These are phyloP conservation scores for Penelope pileata DNA, from an alignment of 2,113 vertebrate species.

Conservation along the genomic window DNA sequence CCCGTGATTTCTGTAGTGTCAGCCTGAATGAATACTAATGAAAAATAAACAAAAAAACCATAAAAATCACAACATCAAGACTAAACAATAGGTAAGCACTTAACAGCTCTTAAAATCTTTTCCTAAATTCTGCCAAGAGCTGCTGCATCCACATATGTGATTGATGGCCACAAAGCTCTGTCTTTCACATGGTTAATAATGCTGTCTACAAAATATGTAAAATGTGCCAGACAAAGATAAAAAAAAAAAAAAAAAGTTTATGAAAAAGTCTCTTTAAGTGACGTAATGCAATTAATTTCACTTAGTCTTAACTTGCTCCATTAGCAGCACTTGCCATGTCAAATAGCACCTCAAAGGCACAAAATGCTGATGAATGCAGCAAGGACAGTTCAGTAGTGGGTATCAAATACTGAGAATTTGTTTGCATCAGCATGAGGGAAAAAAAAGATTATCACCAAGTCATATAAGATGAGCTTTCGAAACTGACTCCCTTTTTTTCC, in stretches of 20 bases:
- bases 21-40: neutral
- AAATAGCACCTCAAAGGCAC: neutral
- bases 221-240: neutral
- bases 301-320: neutral
- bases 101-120: neutral
- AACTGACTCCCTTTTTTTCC: neutral
- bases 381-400: neutral
- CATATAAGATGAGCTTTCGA: neutral
- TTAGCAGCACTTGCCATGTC: neutral
- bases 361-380: neutral
- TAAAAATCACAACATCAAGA: neutral
- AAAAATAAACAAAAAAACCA: neutral
- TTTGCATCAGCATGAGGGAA: neutral
- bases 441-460: neutral
- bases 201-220: neutral
- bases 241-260: neutral
- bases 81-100: neutral
- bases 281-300: neutral
- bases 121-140: neutral
- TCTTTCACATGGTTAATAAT: neutral
- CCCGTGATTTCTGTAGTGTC: neutral
- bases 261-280: neutral
- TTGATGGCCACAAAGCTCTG: neutral
- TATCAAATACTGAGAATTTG: neutral
- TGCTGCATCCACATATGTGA: neutral